Base-by-base conservation (phyloP, 2,888 invertebrate species). In the Drosophila ochracea region DNA sequence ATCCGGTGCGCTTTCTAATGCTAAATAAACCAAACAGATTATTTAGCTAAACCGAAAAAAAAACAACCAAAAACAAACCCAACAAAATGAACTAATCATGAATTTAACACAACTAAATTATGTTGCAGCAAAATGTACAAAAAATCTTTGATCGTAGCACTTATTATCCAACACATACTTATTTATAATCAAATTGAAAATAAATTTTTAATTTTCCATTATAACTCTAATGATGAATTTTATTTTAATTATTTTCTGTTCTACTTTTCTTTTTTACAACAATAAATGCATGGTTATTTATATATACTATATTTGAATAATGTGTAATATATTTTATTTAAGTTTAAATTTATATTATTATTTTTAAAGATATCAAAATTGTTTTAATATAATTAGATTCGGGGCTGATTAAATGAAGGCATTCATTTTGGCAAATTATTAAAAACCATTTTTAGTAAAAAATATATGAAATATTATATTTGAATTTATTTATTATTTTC, bases 131-230 rank as follows among this genome's bases (percentile, higher is more conserved):
- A 76, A 37, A 57, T 86, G 87, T 89, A 89, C 63, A 77, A 68
- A 77, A 67, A 65, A 65, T 49, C 28, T 57, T 37, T 70, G 55
- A 70, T 54, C 19, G 82, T 89, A 84, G 81, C 58, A 65, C 74
- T 78, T 69, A 74, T 67, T 59, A 39, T 50, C 19, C 25, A 41
- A 62, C 39, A 57, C 57, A 65, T 63, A 60, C 28, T 70, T 89
- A 88, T 86, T 67, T 68, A 89, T 89, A 89, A 84, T 90, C 65
- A 61, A 81, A 78, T 80, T 78, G 83, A 83, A 78, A 89, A 86
- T 84, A 86, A 89, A 87, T 47, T 62, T 60, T 31, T 77, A 64
- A 69, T 73, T 71, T 57, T 73, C 53, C 58, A 66, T 71, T 62
- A 81, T 81, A 83, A 89, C 70, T 81, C 57, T 77, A 74, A 73